Conservation (phyloP, 2,888 invertebrate genomes). For the Cylloceria caligata region DNA sequence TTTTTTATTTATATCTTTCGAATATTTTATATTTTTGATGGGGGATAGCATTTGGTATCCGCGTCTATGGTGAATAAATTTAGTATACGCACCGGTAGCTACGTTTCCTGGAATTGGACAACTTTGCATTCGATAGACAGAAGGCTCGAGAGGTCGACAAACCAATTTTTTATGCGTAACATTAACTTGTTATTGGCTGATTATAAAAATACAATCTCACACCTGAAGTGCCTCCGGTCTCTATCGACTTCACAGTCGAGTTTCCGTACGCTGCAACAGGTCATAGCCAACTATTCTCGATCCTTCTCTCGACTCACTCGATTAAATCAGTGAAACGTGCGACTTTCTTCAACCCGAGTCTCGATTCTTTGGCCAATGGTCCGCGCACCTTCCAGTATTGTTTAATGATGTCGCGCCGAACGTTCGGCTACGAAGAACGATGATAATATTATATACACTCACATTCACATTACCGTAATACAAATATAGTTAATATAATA, state of each 20-base stretch:
- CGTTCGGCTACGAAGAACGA: constrained; percentile 65
- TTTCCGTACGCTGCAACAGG: constrained; percentile 48
- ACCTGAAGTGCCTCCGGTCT: constrained; percentile 28
- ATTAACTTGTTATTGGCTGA: too few species aligned
- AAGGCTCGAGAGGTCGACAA: neutral
- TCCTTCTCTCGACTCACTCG: constrained; percentile 44
- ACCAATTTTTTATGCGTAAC: neutral
- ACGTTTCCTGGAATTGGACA: too few species aligned
- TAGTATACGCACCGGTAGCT: too few species aligned
- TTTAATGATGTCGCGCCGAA: constrained; percentile 73
- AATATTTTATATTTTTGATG: too few species aligned
- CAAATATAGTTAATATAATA: constrained; percentile 59
- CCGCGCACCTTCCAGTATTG: constrained; percentile 66
- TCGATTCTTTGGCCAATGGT: neutral
- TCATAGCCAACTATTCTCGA: constrained; percentile 40
- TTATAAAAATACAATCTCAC: constrained; percentile 12
- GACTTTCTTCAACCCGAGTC: constrained; percentile 50
- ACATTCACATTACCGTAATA: constrained; percentile 25
- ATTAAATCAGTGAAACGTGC: constrained; percentile 64
- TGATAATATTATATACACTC: constrained; percentile 22
- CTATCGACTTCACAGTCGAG: constrained; percentile 13
- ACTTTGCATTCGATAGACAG: neutral
- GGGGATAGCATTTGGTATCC: too few species aligned
- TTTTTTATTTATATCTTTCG: too few species aligned
- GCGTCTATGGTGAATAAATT: too few species aligned